phyloP scores from a whole-genome alignment of 1,140 invertebrate genomes.

The Sesamia nonagrioides region DNA sequence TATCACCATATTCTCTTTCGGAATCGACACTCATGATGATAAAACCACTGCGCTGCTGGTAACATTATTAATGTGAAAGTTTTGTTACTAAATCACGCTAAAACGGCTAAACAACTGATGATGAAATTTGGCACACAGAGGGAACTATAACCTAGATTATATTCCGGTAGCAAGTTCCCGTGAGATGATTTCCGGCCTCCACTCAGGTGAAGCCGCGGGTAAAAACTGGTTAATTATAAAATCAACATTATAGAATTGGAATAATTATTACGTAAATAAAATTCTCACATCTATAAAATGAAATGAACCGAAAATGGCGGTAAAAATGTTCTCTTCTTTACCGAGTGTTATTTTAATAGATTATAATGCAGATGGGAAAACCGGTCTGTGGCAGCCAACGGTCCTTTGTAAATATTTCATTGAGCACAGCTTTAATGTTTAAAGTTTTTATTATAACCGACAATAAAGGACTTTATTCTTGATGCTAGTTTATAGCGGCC shows the following conservation, averaged over 20 bases:
- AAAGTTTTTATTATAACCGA: conserved; percentile 72
- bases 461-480: conserved; percentile 68
- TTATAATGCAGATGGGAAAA: conserved; percentile 61
- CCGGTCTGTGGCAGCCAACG: conserved; percentile 63
- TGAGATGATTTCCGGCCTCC: too few species aligned
- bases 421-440: conserved; percentile 72
- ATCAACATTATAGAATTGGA: not conserved
- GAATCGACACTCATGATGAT: too few species aligned
- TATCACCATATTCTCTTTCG: too few species aligned
- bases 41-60: too few species aligned
- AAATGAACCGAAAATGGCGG: conserved; percentile 7
- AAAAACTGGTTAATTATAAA: not conserved
- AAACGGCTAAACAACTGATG: too few species aligned
- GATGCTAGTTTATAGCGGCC: conserved; percentile 66
- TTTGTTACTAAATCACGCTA: too few species aligned
- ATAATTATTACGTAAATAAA: not conserved
- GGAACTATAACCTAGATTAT: too few species aligned
- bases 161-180: too few species aligned
- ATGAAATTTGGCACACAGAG: too few species aligned
- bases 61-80: too few species aligned
- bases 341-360: conserved; percentile 51
- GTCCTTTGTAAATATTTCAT: conserved; percentile 67
- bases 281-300: conserved; percentile 19
- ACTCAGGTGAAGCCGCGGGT: too few species aligned
- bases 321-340: conserved; percentile 36